Evolutionary conservation across 2,113 vertebrate genomes (phyloP).

Genomic region (Aegotheles bennettii): DNA sequence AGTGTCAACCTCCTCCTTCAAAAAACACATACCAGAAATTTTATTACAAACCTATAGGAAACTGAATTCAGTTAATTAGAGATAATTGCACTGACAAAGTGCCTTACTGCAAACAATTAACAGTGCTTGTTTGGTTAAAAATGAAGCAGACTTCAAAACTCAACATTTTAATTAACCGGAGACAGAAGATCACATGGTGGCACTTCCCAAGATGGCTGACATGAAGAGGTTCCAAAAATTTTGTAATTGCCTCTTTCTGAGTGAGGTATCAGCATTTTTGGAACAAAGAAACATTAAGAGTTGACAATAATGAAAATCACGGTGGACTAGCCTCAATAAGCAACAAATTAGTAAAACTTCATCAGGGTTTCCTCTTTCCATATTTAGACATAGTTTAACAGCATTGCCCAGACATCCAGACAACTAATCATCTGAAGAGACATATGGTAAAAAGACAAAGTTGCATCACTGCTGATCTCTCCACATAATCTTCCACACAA

Average conservation of each 20-base stretch:
- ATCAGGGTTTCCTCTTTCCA: slow-evolving; percentile 30
- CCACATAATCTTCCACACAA: slow-evolving; percentile 37
- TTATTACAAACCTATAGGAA: slow-evolving; percentile 11
- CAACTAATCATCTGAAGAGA: slow-evolving; percentile 44
- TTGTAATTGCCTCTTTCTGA: slow-evolving; percentile 20
- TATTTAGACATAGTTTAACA: slow-evolving; percentile 49
- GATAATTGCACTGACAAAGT: slow-evolving; percentile 37
- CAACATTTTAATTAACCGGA: slow-evolving; percentile 28
- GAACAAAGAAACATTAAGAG: not conserved
- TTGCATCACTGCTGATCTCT: slow-evolving; percentile 39
- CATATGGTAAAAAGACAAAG: slow-evolving; percentile 42
- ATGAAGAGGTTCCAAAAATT: slow-evolving; percentile 1
- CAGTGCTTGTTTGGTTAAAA: slow-evolving; percentile 30
- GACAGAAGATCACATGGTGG: not conserved
- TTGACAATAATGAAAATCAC: not conserved
- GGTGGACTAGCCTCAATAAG: slow-evolving; percentile 23
- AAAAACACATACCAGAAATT: slow-evolving; percentile 11
- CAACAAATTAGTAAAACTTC: slow-evolving; percentile 46
- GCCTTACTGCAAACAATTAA: slow-evolving; percentile 43
- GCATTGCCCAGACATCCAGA: slow-evolving; percentile 25
- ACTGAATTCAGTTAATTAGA: slow-evolving; percentile 31
- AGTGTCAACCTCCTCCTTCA: not conserved
- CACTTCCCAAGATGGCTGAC: slow-evolving; percentile 19
- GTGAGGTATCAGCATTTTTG: not conserved
- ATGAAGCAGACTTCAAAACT: slow-evolving; percentile 38